These are phyloP conservation scores for Megaceryle alcyon DNA, from an alignment of 2,797 vertebrate genomes.

Conservation along the genomic window DNA sequence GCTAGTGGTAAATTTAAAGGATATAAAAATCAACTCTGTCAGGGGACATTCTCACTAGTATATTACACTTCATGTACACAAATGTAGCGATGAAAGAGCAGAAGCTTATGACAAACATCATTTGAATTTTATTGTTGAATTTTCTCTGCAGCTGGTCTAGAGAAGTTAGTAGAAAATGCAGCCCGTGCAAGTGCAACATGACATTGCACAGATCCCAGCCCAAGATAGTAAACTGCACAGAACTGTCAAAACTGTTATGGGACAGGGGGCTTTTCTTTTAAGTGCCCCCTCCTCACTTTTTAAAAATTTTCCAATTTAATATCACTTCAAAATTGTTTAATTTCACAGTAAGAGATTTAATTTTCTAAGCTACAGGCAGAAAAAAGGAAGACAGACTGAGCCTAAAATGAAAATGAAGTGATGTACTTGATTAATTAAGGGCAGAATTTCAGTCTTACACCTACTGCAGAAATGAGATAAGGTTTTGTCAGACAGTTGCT, in stretches of 20 bases:
- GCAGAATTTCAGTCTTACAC: background rate
- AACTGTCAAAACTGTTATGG: background rate
- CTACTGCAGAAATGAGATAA: background rate
- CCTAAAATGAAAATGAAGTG: background rate
- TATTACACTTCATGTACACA: constrained; percentile 63
- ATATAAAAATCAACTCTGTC: constrained; percentile 65
- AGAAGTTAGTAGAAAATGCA: constrained; percentile 46
- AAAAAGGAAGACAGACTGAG: background rate
- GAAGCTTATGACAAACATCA: constrained; percentile 67
- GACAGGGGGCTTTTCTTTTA: background rate
- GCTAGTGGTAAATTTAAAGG: constrained; percentile 66
- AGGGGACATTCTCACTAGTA: constrained; percentile 60
- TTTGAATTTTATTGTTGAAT: constrained; percentile 67
- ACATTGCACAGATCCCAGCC: background rate
- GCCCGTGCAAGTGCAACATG: accelerated
- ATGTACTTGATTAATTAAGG: background rate
- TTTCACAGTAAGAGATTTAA: background rate
- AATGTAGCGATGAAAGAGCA: constrained; percentile 49
- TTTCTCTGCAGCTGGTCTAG: constrained; percentile 67
- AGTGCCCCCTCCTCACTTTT: background rate
- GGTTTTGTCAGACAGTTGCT: background rate
- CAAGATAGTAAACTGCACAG: background rate
- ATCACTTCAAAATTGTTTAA: background rate
- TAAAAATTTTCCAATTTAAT: background rate
- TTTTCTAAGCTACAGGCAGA: background rate